Percentiles rank a stretch among this genome's conserved stretches.
Evolutionary conservation across 2,888 invertebrate genomes (phyloP).

Genomic region (Nebria salina): DNA sequence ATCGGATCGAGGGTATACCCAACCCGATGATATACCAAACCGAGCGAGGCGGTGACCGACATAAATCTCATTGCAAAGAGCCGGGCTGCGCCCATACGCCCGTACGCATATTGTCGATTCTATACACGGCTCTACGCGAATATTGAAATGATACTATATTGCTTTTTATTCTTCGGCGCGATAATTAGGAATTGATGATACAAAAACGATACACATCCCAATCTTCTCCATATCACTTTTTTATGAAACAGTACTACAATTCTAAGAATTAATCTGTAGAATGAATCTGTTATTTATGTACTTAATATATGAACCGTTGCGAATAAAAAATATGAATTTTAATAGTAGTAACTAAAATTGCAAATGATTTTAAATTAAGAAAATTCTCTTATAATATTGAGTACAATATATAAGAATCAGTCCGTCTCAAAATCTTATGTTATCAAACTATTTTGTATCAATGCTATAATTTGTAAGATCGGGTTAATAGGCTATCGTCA

Average conservation of each 20-base stretch:
- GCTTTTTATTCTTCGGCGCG: background rate
- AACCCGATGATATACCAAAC: background rate
- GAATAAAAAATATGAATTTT: no score
- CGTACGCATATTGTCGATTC: background rate
- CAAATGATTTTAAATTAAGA: no score
- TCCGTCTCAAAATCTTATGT: background rate
- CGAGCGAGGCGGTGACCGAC: background rate
- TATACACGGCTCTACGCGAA: background rate
- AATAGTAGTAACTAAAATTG: no score
- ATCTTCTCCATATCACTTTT: no score
- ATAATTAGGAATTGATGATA: background rate
- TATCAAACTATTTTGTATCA: background rate
- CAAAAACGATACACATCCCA: background rate
- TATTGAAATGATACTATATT: background rate
- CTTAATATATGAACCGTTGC: no score
- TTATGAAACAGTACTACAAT: no score
- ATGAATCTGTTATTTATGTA: no score
- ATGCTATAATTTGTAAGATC: background rate
- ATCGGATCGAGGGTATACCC: slow-evolving; percentile 1
- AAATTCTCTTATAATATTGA: no score
- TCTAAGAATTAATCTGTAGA: no score
- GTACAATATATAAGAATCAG: background rate
- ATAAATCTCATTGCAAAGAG: background rate
- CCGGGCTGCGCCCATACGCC: background rate
- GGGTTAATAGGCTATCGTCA: background rate